Evolutionary conservation across 1,140 invertebrate species (phyloP), one percentile per base, ranked within the genome.

Genomic region (Trypoxylus dichotomus): DNA sequence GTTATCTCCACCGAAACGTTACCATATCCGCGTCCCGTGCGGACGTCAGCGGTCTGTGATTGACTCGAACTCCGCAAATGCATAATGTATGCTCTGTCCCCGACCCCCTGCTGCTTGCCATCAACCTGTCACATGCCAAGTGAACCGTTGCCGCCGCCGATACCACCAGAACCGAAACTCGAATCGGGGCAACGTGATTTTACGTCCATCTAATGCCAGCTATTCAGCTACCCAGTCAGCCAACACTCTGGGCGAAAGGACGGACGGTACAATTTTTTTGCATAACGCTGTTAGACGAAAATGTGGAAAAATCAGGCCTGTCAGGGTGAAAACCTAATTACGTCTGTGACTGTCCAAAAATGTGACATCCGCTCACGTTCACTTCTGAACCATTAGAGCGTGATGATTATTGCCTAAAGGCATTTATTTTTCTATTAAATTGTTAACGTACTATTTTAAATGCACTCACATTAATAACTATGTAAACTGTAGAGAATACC

Each of bases 111-210:
- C 24, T 24, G 60, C 60, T 68, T 68, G 21, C 60, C 60, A 68
- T 68, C 60, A 68, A 68, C 19, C 60, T 68, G 60, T 68, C 60
- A 68, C 60, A 68, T 68, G 60, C 60, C 60, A 68, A 68, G 60
- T 68, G 60, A 24, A 68, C 60, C 60, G 60, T 68, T 68, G 24
- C 60, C 60, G 24, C 15, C 24, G 60, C 27, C 60, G 60, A 68
- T 68, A 13, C 60, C 60, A 68, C 24, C 60, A 24, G 60, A 68
- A 8, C 15, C 47, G 47, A 21, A 58, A 25, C 60, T 29, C 60
- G 27, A 68, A 24, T 29, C 24, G 27, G 60, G 60, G 60, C 60
- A 24, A 68, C 24, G 60, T 68, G 60, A 68, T 68, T 68, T 68
- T n/a, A 68, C 60, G 60, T 68, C 60, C 60, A 68, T 24, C 60